Evolutionary conservation across 2,113 vertebrate genomes (phyloP), one percentile per base, ranked within the genome.

Genomic region (Scartelaos histophorus): DNA sequence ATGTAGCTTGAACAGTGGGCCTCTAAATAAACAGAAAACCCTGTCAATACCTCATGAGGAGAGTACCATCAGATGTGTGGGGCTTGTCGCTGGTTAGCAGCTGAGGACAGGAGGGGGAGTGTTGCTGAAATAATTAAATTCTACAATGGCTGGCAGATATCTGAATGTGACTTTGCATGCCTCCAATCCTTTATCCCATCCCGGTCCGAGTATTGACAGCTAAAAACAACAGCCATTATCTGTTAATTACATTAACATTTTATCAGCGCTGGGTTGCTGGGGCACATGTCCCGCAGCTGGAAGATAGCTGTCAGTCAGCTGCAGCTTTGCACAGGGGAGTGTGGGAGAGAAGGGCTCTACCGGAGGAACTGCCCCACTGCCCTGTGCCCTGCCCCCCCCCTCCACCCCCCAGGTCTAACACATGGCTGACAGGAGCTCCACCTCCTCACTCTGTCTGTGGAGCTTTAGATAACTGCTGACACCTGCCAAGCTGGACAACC

Each of bases 221-320:
- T 93, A 93, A 94, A 94, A 94, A 94, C 92, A 94, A 94, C 93
- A 92, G 93, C 92, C 94, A 94, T 94, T 94, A 94, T 94, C 94
- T 94, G 94, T 94, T 94, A 94, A 94, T 94, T 94, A 94, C 94
- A 94, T 94, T 94, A 94, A 94, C 94, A 94, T 94, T 94, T 94
- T 94, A 94, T 94, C 94, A 93, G 93, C 74, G 67, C 78, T 17
- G 72, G 86, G 89, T 86, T 80, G 89, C 85, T 70, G 70, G 89
- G 82, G 82, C 84, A 82, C 85, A 76, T 90, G 90, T 93, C 90
- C 87, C 81, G 78, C 88, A 88, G 88, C 88, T 90, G 88, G 86
- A 90, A 91, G 93, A 94, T 93, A 93, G 91, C 91, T 92, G 93
- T 93, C 92, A 93, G 89, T 94, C 93, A 93, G 86, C 77, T 58